Percentiles rank a stretch among this genome's conserved stretches.
Evolutionary conservation across 2,113 vertebrate genomes (phyloP).

Genomic region (Chaetura pelagica): DNA sequence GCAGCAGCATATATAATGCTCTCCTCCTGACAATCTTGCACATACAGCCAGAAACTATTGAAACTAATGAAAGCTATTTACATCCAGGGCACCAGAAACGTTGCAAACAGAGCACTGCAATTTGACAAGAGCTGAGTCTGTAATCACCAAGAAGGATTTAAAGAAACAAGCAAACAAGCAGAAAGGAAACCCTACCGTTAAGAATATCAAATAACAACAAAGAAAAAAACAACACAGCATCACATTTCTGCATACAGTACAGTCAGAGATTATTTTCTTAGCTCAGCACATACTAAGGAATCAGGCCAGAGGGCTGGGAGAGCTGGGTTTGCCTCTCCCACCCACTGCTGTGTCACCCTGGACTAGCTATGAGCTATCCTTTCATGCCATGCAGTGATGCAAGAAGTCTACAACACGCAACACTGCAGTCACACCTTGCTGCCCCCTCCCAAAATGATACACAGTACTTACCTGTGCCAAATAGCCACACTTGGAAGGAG

Average conservation of each 20-base stretch:
- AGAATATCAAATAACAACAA: background rate
- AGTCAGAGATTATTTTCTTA: background rate
- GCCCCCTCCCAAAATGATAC: background rate
- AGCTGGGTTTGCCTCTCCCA: background rate
- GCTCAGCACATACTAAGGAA: accelerated
- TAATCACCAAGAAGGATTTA: background rate
- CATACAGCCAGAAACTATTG: background rate
- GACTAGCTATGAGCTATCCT: background rate
- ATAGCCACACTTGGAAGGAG: background rate
- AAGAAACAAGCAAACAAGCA: background rate
- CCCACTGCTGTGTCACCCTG: background rate
- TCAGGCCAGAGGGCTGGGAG: background rate
- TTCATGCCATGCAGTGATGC: accelerated
- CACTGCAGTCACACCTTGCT: background rate
- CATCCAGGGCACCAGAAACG: background rate
- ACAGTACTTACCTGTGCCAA: background rate
- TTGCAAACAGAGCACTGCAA: background rate
- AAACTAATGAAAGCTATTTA: background rate
- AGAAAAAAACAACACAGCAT: background rate
- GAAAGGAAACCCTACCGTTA: background rate
- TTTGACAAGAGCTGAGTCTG: background rate
- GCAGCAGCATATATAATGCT: background rate
- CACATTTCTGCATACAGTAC: background rate
- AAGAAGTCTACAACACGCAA: background rate
- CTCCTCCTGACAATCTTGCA: background rate